Evolutionary conservation across 2,797 vertebrate species (phyloP).

Genomic region (Acipenser oxyrinchus): DNA sequence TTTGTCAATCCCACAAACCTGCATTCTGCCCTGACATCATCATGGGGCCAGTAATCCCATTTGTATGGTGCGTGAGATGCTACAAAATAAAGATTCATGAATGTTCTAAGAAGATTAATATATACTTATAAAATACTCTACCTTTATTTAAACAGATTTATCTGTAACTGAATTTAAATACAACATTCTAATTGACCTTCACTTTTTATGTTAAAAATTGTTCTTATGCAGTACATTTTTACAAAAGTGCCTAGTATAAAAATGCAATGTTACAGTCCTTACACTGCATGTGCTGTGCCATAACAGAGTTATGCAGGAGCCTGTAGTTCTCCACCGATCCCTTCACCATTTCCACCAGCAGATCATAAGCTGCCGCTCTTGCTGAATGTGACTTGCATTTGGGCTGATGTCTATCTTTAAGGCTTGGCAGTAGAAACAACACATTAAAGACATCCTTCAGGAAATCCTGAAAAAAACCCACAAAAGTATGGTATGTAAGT

Average conservation of each 20-base stretch:
- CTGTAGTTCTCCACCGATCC: conserved; percentile 95
- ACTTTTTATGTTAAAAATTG: too few relatives aligned
- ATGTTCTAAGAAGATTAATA: conserved; percentile 1
- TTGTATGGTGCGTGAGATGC: conserved; percentile 95
- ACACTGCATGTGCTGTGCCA: conserved; percentile 99
- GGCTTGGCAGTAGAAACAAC: conserved; percentile 88
- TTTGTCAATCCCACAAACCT: conserved; percentile 94
- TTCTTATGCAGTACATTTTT: too few relatives aligned
- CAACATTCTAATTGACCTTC: neutral
- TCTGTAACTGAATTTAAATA: neutral
- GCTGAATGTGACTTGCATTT: conserved; percentile 96
- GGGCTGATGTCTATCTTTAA: conserved; percentile 88
- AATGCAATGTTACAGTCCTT: conserved; percentile 37
- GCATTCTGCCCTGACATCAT: conserved; percentile 91
- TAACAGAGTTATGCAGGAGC: conserved; percentile 97
- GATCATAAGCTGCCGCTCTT: conserved; percentile 90
- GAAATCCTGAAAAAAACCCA: conserved; percentile 69
- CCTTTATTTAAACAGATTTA: neutral
- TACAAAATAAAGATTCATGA: conserved; percentile 26
- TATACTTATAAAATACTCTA: neutral
- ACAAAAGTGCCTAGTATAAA: neutral
- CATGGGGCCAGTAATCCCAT: conserved; percentile 98
- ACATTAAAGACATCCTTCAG: conserved; percentile 92
- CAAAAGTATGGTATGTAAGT: neutral
- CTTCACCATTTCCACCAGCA: conserved; percentile 94